phyloP scores from a whole-genome alignment of 2,797 vertebrate genomes.

The Podargus strigoides region DNA sequence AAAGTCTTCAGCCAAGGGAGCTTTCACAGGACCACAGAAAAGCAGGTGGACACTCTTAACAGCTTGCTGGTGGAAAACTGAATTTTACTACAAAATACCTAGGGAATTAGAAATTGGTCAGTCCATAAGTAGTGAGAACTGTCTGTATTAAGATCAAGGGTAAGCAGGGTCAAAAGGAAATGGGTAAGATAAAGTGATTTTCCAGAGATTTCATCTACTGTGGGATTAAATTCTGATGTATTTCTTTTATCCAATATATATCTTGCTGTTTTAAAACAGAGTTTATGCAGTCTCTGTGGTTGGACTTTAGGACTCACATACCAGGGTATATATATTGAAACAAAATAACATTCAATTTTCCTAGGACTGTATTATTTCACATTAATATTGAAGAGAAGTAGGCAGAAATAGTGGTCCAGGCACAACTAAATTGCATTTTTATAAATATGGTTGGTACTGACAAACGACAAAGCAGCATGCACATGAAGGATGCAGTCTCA shows the following conservation, averaged over 20 bases:
- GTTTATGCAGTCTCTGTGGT: background rate
- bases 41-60: background rate
- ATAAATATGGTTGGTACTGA: background rate
- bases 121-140: background rate
- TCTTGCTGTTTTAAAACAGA: background rate
- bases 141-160: constrained; percentile 39
- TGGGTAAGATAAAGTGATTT: background rate
- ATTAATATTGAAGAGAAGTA: background rate
- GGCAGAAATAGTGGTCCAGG: background rate
- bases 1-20: background rate
- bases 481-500: background rate
- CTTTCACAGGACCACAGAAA: background rate
- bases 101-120: constrained; percentile 25
- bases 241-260: background rate
- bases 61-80: background rate
- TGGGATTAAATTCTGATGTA: background rate
- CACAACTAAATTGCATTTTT: background rate
- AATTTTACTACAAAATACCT: background rate
- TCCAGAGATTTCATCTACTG: background rate
- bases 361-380: background rate
- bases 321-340: background rate
- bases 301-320: background rate
- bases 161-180: constrained; percentile 30
- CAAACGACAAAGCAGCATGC: background rate
- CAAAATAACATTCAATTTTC: background rate